A percentile compares a stretch with the other conserved stretches of the same genome.
These are phyloP conservation scores for Blastobasis lacticolella DNA, from an alignment of 2,888 invertebrate species.

Conservation along the genomic window DNA sequence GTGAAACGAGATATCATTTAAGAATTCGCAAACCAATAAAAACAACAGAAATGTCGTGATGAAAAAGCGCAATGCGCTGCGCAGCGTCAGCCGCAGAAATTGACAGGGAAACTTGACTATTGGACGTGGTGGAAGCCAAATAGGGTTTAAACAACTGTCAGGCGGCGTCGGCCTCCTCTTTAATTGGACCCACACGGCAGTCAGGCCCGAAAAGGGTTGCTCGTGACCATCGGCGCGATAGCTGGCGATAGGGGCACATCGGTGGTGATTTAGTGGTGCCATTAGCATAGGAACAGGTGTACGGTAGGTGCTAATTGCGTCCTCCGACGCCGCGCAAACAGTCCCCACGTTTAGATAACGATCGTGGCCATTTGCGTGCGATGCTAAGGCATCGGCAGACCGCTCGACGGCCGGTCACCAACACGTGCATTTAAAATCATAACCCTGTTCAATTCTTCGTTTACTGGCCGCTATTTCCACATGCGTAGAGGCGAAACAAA, in stretches of 20 bases:
- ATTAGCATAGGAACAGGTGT: conserved; percentile 49
- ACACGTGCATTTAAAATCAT: too few species aligned
- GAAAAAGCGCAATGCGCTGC: conserved; percentile 14
- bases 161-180: conserved; percentile 5
- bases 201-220: conserved; percentile 16
- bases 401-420: neutral
- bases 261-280: conserved; percentile 22
- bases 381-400: conserved; percentile 19
- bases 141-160: conserved; percentile 6
- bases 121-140: conserved; percentile 4
- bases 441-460: too few species aligned
- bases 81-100: neutral
- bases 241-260: conserved; percentile 19
- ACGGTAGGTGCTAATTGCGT: conserved; percentile 43
- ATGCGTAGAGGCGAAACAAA: too few species aligned
- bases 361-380: conserved; percentile 39
- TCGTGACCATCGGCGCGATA: conserved; percentile 24
- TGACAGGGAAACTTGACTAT: conserved; percentile 10
- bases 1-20: conserved; percentile 19
- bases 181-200: conserved; percentile 23
- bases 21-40: conserved; percentile 15
- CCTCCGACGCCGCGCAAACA: conserved; percentile 37
- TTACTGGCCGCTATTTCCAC: too few species aligned
- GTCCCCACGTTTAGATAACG: conserved; percentile 49
- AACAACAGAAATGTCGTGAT: conserved; percentile 14